Percentiles rank a stretch among this genome's conserved stretches.
Evolutionary conservation across 2,797 vertebrate species (phyloP).

Genomic region (Dryobates pubescens): DNA sequence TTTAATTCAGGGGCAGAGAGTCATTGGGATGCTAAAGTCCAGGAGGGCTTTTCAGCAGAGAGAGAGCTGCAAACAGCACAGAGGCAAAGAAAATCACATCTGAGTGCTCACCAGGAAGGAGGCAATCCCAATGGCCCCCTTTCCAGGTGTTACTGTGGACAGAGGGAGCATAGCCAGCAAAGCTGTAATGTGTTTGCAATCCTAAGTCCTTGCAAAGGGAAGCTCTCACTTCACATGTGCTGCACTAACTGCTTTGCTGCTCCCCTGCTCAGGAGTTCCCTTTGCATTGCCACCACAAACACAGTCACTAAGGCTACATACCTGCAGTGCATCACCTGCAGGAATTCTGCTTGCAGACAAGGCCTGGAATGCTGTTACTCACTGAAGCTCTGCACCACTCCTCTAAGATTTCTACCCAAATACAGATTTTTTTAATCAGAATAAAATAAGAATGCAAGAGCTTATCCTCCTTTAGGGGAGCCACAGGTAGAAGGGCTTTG

Average conservation of each 20-base stretch:
- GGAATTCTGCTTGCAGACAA: not conserved
- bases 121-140: not conserved
- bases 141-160: not conserved
- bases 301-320: not conserved
- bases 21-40: not conserved
- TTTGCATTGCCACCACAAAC: not conserved
- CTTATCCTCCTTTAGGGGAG: not conserved
- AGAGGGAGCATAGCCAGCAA: not conserved
- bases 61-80: not conserved
- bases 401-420: not conserved
- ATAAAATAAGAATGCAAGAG: not conserved
- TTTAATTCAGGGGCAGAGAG: not conserved
- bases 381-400: not conserved
- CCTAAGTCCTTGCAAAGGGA: not conserved
- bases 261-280: not conserved
- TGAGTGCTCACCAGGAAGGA: not conserved
- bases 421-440: not conserved
- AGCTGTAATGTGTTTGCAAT: not conserved
- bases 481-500: accelerated
- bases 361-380: not conserved
- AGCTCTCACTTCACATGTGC: not conserved
- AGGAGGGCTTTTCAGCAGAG: not conserved
- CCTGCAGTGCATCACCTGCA: not conserved
- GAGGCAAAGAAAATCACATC: not conserved
- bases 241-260: not conserved